These are phyloP conservation scores for Merops nubicus DNA, from an alignment of 2,113 vertebrate species.

Conservation along the genomic window DNA sequence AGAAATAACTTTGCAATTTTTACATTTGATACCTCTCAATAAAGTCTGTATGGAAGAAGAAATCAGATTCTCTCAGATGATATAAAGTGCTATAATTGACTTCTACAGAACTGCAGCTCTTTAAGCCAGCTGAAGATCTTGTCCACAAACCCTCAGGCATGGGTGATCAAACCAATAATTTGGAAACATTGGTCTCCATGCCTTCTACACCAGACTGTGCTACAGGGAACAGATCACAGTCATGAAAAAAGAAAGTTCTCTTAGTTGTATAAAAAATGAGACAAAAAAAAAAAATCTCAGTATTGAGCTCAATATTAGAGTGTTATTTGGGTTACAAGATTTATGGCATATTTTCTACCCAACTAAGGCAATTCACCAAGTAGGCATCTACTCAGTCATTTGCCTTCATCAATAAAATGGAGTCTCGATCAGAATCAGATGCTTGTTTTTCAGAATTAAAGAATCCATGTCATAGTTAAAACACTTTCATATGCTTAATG, in stretches of 20 bases:
- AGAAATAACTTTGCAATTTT: background rate
- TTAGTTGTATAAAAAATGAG: background rate
- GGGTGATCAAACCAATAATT: background rate
- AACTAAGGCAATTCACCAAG: background rate
- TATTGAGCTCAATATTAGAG: background rate
- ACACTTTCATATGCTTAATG: background rate
- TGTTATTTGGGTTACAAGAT: background rate
- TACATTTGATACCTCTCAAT: background rate
- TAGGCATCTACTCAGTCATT: background rate
- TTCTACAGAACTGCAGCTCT: background rate
- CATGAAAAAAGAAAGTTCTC: background rate
- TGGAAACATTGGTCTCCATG: background rate
- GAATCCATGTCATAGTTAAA: background rate
- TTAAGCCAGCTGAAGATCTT: background rate
- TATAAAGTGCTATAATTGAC: background rate
- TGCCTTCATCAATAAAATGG: background rate
- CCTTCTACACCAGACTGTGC: background rate
- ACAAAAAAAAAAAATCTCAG: background rate
- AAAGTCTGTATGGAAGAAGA: background rate
- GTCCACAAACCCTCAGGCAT: background rate
- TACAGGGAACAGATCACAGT: background rate
- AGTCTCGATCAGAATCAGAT: background rate
- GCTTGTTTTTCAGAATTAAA: background rate
- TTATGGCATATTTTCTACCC: background rate
- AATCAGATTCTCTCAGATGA: background rate